Evolutionary conservation across 1,140 invertebrate species (phyloP), one percentile per base, ranked within the genome.

Genomic region (Heliconius himera): DNA sequence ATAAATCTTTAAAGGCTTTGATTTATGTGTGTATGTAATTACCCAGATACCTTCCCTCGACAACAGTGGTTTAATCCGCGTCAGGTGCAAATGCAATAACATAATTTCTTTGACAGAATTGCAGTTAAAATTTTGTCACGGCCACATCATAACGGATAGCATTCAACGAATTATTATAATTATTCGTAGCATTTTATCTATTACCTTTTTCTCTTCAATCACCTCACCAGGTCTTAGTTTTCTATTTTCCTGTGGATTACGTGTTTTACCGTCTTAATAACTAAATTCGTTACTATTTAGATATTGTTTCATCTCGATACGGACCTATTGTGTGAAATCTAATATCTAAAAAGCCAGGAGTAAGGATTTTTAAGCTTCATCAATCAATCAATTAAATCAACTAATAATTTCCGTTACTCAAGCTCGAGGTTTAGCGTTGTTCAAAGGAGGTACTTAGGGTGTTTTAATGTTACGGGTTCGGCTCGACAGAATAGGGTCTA

Each of bases 171-270:
- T 87, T 89, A 89, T 87, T 91, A 66, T 66, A 8, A 66, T 66
- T 89, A 89, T 87, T 91, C 87, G 88, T 89, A 91, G 89, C 90
- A 81, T 85, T 88, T 98, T n/a, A 97, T 98, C 97, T 97, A 97
- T 98, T 98, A 98, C 98, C 98, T 98, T 98, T 95, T 97, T 97
- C 91, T 98, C 98, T 95, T 98, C 98, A 93, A 97, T 92, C 95
- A 98, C 97, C 96, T 98, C 98, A 94, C 98, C 98, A 82, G 98
- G 98, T 90, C 98, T 97, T 95, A 98, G 97, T 96, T 98, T 98
- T 95, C 97, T 95, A 94, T 94, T 89, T 83, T 94, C 94, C 94
- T 95, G 94, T 94, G 90, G 90, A 93, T 94, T 95, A 94, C 82
- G 91, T 90, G 92, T 94, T 94, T 87, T 88, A 91, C 90, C 83